A percentile compares a stretch with the other conserved stretches of the same genome.
phyloP scores from a whole-genome alignment of 2,113 vertebrate species.

The Agapornis roseicollis region DNA sequence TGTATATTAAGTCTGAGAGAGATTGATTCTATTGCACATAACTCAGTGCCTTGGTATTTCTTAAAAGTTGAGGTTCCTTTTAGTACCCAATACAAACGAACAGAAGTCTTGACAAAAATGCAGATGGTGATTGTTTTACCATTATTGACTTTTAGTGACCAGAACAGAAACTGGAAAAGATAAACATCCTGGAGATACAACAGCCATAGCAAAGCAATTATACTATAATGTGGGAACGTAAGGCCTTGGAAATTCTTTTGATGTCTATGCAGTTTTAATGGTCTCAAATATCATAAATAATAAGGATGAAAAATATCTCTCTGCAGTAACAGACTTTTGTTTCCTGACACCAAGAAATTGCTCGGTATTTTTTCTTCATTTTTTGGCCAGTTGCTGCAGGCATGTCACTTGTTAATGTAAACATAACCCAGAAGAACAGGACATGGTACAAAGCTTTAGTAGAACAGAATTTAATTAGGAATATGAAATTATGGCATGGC shows the following conservation, averaged over 20 bases:
- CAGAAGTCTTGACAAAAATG: neutral
- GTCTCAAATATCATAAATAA: slow-evolving; percentile 19
- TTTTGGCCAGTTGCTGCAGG: neutral
- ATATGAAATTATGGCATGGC: neutral
- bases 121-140: neutral
- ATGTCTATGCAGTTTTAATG: neutral
- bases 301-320: slow-evolving; percentile 14
- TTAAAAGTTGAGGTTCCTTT: neutral
- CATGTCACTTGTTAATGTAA: neutral
- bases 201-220: neutral
- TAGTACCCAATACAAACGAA: neutral
- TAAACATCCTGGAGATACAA: neutral
- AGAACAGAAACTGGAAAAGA: neutral
- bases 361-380: neutral
- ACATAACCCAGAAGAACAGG: neutral
- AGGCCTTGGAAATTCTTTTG: neutral
- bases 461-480: neutral
- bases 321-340: neutral
- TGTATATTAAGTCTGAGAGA: neutral
- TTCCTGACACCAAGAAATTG: neutral
- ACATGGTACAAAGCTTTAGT: neutral
- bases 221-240: neutral
- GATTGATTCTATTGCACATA: neutral
- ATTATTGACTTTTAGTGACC: neutral
- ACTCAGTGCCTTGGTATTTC: neutral